phyloP scores from a whole-genome alignment of 2,888 invertebrate genomes.

The Adela reaumurella region DNA sequence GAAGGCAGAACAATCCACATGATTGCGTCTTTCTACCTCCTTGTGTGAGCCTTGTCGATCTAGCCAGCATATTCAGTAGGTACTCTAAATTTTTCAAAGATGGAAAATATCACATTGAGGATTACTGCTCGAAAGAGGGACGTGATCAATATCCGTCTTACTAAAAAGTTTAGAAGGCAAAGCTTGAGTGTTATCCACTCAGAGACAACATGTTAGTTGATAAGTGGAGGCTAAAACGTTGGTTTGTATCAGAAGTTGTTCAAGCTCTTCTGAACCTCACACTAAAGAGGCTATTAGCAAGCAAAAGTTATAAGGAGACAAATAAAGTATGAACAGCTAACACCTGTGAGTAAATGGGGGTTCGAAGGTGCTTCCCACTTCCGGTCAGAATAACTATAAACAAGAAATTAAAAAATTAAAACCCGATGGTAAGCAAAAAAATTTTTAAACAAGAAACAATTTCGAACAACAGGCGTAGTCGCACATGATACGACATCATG shows the following conservation, averaged over 20 bases:
- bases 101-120: background rate
- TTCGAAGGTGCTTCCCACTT: constrained; percentile 10
- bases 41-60: too few species aligned
- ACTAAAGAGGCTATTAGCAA: background rate
- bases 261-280: constrained; percentile 1
- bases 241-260: too few species aligned
- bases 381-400: constrained; percentile 9
- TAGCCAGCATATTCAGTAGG: too few species aligned
- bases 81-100: background rate
- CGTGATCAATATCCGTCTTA: background rate
- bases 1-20: too few species aligned
- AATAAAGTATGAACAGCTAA: background rate
- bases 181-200: background rate
- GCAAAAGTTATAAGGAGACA: constrained; percentile 1
- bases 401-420: too few species aligned
- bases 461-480: too few species aligned
- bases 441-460: too few species aligned
- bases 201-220: background rate
- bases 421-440: too few species aligned
- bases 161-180: background rate
- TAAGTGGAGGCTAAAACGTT: background rate
- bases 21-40: too few species aligned
- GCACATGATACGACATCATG: too few species aligned
- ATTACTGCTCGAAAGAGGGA: background rate
- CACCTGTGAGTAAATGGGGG: constrained; percentile 8